These are phyloP conservation scores for Paralichthys olivaceus DNA, from an alignment of 2,113 vertebrate species.

Conservation along the genomic window DNA sequence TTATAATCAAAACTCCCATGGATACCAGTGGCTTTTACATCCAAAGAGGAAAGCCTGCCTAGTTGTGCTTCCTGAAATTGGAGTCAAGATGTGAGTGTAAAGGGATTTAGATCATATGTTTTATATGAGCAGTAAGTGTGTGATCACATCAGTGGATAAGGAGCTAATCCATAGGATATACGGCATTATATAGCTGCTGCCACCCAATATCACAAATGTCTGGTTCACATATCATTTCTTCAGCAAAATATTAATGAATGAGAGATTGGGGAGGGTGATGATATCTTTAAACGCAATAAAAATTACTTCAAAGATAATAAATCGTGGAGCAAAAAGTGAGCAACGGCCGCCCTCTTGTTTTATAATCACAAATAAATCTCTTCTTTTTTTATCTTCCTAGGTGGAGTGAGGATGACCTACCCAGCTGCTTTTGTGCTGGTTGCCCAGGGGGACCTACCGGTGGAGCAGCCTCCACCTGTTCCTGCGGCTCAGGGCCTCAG, in stretches of 20 bases:
- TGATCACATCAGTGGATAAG: constrained; percentile 16
- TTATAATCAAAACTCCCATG: constrained; percentile 61
- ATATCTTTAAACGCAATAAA: not conserved
- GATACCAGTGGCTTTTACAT: constrained; percentile 33
- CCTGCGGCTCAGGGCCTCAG: constrained; percentile 83
- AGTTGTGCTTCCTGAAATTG: constrained; percentile 12
- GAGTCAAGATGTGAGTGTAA: constrained; percentile 6
- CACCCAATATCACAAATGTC: not conserved
- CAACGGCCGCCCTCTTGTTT: not conserved
- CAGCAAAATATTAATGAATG: not conserved
- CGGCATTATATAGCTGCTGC: not conserved
- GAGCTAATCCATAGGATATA: not conserved
- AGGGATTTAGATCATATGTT: constrained; percentile 31
- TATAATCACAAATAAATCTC: not conserved
- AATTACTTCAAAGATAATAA: not conserved
- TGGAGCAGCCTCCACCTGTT: constrained; percentile 85
- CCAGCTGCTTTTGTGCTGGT: constrained; percentile 96
- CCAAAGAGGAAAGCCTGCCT: constrained; percentile 27
- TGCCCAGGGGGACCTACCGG: constrained; percentile 92
- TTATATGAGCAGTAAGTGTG: constrained; percentile 21
- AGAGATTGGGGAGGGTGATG: not conserved
- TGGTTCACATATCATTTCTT: not conserved
- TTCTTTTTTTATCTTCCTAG: constrained; percentile 69
- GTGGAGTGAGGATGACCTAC: constrained; percentile 97
- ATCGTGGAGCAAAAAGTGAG: not conserved